phyloP scores from a whole-genome alignment of 2,113 vertebrate species.

The Cebus imitator region DNA sequence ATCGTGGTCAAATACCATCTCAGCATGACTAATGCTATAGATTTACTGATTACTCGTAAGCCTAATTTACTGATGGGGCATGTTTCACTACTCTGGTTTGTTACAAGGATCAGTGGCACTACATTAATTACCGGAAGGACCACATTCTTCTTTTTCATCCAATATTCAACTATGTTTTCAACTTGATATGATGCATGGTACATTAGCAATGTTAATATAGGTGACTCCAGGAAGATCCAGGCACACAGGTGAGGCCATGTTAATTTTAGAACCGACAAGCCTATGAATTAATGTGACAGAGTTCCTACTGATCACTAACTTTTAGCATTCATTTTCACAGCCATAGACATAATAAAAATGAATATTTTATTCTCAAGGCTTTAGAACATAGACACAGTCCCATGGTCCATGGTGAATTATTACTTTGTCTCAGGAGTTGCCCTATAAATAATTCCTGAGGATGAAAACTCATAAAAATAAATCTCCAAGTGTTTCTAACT shows the following conservation, averaged over 20 bases:
- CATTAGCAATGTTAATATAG: background rate
- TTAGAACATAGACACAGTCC: constrained; percentile 45
- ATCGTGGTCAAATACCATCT: background rate
- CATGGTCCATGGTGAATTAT: constrained; percentile 72
- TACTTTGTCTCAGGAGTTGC: constrained; percentile 74
- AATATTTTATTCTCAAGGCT: constrained; percentile 75
- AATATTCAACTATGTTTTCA: background rate
- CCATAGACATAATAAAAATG: constrained; percentile 62
- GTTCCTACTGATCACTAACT: constrained; percentile 71
- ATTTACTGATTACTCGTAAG: background rate
- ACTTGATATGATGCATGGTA: background rate
- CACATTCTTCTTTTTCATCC: constrained; percentile 4
- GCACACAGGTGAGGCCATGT: background rate
- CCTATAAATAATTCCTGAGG: constrained; percentile 75
- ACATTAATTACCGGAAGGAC: background rate
- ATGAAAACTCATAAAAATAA: constrained; percentile 67
- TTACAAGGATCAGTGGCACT: background rate
- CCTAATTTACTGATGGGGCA: background rate
- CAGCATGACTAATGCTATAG: background rate
- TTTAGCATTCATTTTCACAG: constrained; percentile 73
- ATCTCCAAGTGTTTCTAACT: constrained; percentile 53
- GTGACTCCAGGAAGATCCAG: background rate
- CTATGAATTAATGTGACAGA: constrained; percentile 69
- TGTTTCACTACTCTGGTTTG: background rate
- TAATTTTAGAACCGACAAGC: constrained; percentile 61